Base-by-base conservation (phyloP, 2,113 vertebrate species). In the Sinocyclocheilus maitianheensis region DNA sequence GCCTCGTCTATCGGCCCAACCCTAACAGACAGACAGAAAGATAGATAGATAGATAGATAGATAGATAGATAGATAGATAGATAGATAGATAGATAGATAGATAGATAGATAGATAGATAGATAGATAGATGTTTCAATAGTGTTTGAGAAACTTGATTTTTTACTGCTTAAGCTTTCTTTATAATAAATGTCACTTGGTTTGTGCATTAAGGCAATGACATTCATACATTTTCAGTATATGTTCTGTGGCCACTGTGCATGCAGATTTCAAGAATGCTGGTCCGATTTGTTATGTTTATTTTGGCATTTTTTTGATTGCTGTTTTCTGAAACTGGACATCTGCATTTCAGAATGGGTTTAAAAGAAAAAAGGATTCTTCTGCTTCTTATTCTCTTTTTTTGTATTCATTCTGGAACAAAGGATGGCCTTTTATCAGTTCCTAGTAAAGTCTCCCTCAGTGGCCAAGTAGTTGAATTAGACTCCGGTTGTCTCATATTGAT, bases 401-500 rank as follows among this genome's bases (percentile, higher is more conserved):
- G 34, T 37, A 8, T 75, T 24, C 26, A 37, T 40, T 60, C 10
- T 14, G 58, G 40, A 76, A 83, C 84, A 88, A 85, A 88, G 65
- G 62, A 40, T 78, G 63, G 43, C 84, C 81, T 83, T 83, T 86
- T 46, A 65, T 83, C 43, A 63, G 12, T 80, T 43, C 60, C 65
- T 67, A 30, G 46, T 63, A 34, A 69, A 76, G 81, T 62, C 75
- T 80, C 53, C 74, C 67, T 53, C 80, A 2, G 65, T 48, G 80
- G 51, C 51, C 74, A 62, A 77, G 84, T 43, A 83, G 60, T 46
- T 60, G 76, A 89, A 71, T 48, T 37, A 81, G 30, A 34, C 34
- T 65, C 48, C 5, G 88, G 85, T 84, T 81, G 60, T 46, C 65
- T 69, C 22, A 7, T 60, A 85, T 81, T 75, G 71, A 84, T 48